Percentiles rank a stretch among this genome's conserved stretches.
These are phyloP conservation scores for Amiota minor DNA, from an alignment of 2,888 invertebrate species.

Conservation along the genomic window DNA sequence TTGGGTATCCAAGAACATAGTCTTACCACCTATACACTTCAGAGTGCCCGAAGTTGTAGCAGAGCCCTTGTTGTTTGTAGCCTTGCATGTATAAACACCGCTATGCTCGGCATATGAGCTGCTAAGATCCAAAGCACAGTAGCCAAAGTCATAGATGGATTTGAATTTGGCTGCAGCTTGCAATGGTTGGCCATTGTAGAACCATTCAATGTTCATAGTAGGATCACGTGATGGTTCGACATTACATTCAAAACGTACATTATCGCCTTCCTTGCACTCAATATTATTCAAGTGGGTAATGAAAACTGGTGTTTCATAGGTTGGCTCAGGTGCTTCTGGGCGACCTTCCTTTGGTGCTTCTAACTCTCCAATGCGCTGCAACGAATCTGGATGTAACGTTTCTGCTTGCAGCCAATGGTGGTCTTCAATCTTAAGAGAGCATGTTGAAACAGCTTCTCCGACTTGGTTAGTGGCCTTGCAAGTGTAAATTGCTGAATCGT, in stretches of 20 bases:
- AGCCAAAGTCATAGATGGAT: constrained; percentile 96
- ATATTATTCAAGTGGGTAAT: constrained; percentile 93
- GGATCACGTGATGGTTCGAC: constrained; percentile 94
- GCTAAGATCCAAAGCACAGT: constrained; percentile 90
- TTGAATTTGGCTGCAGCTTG: constrained; percentile 92
- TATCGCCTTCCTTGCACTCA: constrained; percentile 89
- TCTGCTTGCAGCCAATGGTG: constrained; percentile 91
- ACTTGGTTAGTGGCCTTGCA: constrained; percentile 94
- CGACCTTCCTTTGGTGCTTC: constrained; percentile 84
- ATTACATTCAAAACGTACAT: constrained; percentile 91
- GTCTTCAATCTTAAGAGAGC: constrained; percentile 90
- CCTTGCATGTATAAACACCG: constrained; percentile 92
- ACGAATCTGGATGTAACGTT: constrained; percentile 90
- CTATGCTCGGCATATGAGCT: constrained; percentile 93
- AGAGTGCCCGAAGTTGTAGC: constrained; percentile 93
- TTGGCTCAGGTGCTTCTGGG: constrained; percentile 82
- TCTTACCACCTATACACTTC: constrained; percentile 85
- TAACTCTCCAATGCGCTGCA: constrained; percentile 87
- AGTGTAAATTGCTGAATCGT: constrained; percentile 96
- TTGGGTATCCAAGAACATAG: constrained; percentile 90
- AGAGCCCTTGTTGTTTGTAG: constrained; percentile 89
- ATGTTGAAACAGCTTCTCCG: constrained; percentile 95
- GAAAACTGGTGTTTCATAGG: constrained; percentile 89
- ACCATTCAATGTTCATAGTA: constrained; percentile 94
- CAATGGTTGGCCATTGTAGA: constrained; percentile 91